A percentile compares a stretch with the other conserved stretches of the same genome.
These are phyloP conservation scores for Ypsolopha scabrella DNA, from an alignment of 2,888 invertebrate species.

Conservation along the genomic window DNA sequence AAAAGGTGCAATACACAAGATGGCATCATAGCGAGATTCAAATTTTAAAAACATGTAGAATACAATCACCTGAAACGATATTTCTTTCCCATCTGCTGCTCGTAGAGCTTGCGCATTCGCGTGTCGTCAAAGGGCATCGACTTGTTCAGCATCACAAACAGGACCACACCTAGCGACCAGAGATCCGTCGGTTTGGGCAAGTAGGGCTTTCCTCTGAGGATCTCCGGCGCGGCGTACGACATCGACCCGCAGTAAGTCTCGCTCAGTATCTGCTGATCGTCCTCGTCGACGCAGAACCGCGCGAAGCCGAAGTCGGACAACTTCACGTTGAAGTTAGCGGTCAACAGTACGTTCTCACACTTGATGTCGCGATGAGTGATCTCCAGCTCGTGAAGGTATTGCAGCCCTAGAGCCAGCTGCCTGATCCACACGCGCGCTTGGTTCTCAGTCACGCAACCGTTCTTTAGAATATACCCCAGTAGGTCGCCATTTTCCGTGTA, in stretches of 20 bases:
- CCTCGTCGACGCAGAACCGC: slow-evolving; percentile 47
- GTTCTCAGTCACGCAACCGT: slow-evolving; percentile 76
- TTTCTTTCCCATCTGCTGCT: slow-evolving; percentile 70
- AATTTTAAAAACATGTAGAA: neutral
- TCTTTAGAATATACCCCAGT: slow-evolving; percentile 76
- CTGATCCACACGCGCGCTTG: slow-evolving; percentile 79
- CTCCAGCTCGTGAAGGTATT: slow-evolving; percentile 80
- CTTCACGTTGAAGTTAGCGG: slow-evolving; percentile 81
- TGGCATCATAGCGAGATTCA: neutral
- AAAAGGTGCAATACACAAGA: neutral
- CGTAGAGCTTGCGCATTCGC: slow-evolving; percentile 78
- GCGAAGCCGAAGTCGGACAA: slow-evolving; percentile 88
- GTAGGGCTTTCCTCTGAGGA: slow-evolving; percentile 80
- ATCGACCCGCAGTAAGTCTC: slow-evolving; percentile 89
- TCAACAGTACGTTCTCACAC: slow-evolving; percentile 83
- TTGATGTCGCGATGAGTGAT: slow-evolving; percentile 85
- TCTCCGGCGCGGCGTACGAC: slow-evolving; percentile 90
- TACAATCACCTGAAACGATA: slow-evolving; percentile 61
- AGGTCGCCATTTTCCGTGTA: slow-evolving; percentile 84
- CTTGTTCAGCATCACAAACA: slow-evolving; percentile 87
- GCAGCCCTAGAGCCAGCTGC: slow-evolving; percentile 76
- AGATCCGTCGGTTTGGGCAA: slow-evolving; percentile 79
- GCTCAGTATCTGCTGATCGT: slow-evolving; percentile 65
- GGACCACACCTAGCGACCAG: slow-evolving; percentile 84
- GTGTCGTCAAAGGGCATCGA: slow-evolving; percentile 87